Evolutionary conservation across 1,140 invertebrate genomes (phyloP), one percentile per base, ranked within the genome.

Genomic region (Lanistes nyassanus): DNA sequence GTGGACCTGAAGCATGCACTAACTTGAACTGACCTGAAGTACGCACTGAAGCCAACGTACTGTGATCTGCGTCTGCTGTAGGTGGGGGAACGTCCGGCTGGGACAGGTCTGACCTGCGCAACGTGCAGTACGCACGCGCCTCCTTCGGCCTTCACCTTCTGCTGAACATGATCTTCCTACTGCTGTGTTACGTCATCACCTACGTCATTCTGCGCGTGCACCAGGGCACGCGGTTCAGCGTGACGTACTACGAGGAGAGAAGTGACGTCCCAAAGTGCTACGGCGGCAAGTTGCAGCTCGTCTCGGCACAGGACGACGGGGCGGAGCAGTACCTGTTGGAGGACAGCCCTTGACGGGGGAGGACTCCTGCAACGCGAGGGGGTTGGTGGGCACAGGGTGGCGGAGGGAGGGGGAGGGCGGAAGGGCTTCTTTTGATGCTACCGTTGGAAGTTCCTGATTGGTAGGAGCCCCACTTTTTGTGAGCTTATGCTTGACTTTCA

Each of bases 141-240:
- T 75, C 65, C 60, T 80, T 80, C 55, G 79, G 79, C 34, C 55
- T 80, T 42, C 79, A 80, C 56, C 76, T 80, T 39, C 69, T 76
- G 31, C 56, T 66, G 31, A 80, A 80, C 70, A 74, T 80, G 26
- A 39, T 77, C 23, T 56, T 80, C 62, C 77, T 73, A 23, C 7
- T 77, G 11, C 26, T 76, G 16, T 62, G 70, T 19, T 80, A 77
- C 70, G 53, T 69, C n/a, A 11, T 75, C 11, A 73, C 72, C 51
- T 80, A 77, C 69, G 5, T 77, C 69, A 74, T 69, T 31, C 51
- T 78, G 67, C 75, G 64, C 47, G 6, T 77, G 19, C 62, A 68
- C 7, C 55, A 71, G 16, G 68, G 56, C 16, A 39, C 76, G 62
- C 55, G 47, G 76, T 70, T 26, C n/a, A 19, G 19, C 26, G 71